A percentile compares a stretch with the other conserved stretches of the same genome.
These are phyloP conservation scores for Laothoe populi DNA, from an alignment of 2,888 invertebrate genomes.

Conservation along the genomic window DNA sequence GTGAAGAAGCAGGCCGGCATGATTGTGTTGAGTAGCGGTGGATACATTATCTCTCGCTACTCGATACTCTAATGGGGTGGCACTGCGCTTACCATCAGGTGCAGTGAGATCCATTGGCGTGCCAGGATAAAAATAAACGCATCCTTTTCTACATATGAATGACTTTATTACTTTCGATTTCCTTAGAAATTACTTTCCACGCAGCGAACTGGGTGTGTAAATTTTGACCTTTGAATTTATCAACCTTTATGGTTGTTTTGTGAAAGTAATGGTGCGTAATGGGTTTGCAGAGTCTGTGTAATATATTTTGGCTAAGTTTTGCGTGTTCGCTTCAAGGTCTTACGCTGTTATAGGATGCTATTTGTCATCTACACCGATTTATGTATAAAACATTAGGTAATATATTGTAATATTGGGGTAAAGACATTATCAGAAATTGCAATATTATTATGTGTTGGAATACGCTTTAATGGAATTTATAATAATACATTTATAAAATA, in stretches of 20 bases:
- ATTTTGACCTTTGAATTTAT: conserved; percentile 27
- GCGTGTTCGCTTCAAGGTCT: conserved; percentile 13
- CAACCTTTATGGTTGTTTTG: conserved; percentile 23
- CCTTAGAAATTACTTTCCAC: conserved; percentile 14
- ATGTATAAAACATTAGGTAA: not conserved
- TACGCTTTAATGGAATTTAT: too few relatives aligned
- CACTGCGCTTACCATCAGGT: too few relatives aligned
- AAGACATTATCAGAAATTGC: not conserved
- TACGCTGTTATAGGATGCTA: not conserved
- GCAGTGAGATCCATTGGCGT: too few relatives aligned
- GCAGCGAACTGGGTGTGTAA: not conserved
- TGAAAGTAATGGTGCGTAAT: conserved; percentile 21
- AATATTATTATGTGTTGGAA: too few relatives aligned
- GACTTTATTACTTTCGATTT: conserved; percentile 12
- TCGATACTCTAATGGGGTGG: too few relatives aligned
- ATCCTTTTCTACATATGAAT: not conserved
- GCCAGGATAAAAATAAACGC: too few relatives aligned
- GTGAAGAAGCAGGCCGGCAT: too few relatives aligned
- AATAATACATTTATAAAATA: too few relatives aligned
- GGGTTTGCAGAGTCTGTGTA: conserved; percentile 11
- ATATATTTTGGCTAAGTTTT: conserved; percentile 21
- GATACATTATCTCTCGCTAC: too few relatives aligned
- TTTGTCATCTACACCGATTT: not conserved
- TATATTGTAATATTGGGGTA: not conserved
- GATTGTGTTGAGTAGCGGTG: too few relatives aligned